Percentiles rank a stretch among this genome's conserved stretches.
Evolutionary conservation across 2,888 invertebrate genomes (phyloP).

Genomic region (Ochropleura leucogaster): DNA sequence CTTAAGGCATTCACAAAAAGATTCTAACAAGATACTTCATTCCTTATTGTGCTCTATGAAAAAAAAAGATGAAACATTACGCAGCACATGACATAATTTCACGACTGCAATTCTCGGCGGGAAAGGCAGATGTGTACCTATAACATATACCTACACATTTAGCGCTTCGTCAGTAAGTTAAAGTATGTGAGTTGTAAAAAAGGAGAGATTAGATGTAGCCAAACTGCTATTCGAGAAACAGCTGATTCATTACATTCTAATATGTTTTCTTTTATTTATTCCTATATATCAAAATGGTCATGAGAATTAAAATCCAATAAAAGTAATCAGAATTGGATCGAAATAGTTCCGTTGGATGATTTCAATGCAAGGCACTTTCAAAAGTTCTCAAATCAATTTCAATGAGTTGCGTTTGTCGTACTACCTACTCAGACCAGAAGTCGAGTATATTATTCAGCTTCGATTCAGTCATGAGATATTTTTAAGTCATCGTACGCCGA

Average conservation of each 20-base stretch:
- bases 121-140: neutral
- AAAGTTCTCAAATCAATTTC: constrained; percentile 61
- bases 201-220: neutral
- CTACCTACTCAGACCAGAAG: constrained; percentile 2
- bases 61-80: neutral
- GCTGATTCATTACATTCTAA: neutral
- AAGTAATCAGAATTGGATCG: constrained; percentile 37
- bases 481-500: too few relatives aligned
- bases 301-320: constrained; percentile 24
- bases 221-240: neutral
- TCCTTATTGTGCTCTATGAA: neutral
- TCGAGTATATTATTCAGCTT: constrained; percentile 28
- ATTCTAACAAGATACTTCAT: neutral
- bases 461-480: too few relatives aligned
- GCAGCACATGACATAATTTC: neutral
- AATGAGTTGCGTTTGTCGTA: constrained; percentile 60
- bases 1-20: neutral
- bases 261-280: constrained; percentile 8
- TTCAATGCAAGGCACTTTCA: constrained; percentile 53
- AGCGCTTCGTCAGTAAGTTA: too few relatives aligned
- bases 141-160: neutral
- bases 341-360: constrained; percentile 42
- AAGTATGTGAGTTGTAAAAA: too few relatives aligned
- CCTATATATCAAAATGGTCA: constrained; percentile 13
- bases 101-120: neutral